phyloP scores from a whole-genome alignment of 2,888 invertebrate species.

The Caenorhabditis virilis region DNA sequence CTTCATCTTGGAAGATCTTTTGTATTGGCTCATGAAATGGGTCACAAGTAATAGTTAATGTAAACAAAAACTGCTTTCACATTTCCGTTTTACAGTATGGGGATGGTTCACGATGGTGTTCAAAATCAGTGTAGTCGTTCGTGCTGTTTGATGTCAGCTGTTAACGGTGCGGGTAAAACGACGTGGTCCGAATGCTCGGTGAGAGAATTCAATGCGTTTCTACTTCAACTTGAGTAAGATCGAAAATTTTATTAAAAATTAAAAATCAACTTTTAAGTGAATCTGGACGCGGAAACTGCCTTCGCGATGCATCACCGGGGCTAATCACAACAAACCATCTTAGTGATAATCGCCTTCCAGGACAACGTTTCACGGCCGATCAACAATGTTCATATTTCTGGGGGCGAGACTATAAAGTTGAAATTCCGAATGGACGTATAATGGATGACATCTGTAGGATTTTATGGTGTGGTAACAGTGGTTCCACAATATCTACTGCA shows the following conservation, averaged over 20 bases:
- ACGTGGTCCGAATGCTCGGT: constrained; percentile 67
- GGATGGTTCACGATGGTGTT: constrained; percentile 69
- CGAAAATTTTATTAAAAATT: not conserved
- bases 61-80: not conserved
- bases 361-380: constrained; percentile 67
- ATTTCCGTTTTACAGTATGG: constrained; percentile 57
- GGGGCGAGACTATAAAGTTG: constrained; percentile 67
- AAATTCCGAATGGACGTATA: constrained; percentile 64
- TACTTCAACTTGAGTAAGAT: constrained; percentile 65
- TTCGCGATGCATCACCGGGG: constrained; percentile 59
- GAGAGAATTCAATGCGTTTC: constrained; percentile 67
- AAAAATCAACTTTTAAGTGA: constrained; percentile 50
- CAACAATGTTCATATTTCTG: constrained; percentile 69
- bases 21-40: constrained; percentile 69
- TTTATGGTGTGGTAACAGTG: constrained; percentile 68
- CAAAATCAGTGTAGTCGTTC: constrained; percentile 66
- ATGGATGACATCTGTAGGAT: constrained; percentile 68
- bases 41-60: constrained; percentile 64
- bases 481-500: constrained; percentile 68
- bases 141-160: constrained; percentile 68
- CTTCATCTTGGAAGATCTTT: constrained; percentile 67
- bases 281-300: constrained; percentile 65
- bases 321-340: constrained; percentile 60
- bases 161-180: constrained; percentile 69
- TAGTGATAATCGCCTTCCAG: constrained; percentile 55